phyloP scores from a whole-genome alignment of 1,140 invertebrate species.

The Hycleus cichorii region DNA sequence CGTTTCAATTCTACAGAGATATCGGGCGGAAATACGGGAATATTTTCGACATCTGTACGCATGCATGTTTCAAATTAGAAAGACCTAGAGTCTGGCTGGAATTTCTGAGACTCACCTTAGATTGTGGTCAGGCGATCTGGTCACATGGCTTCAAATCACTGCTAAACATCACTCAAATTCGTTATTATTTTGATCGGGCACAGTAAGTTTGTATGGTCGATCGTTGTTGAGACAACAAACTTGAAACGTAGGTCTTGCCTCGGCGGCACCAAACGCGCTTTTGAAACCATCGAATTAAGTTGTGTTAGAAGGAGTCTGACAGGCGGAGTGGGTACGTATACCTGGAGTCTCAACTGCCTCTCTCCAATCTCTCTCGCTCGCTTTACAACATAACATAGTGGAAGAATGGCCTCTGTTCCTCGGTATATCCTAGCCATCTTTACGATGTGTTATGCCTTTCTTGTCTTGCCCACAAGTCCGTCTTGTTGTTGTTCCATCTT shows the following conservation, averaged over 20 bases:
- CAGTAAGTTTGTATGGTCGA: neutral
- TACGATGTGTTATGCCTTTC: conserved; percentile 22
- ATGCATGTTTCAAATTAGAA: conserved; percentile 9
- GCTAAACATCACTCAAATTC: neutral
- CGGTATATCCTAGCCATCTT: conserved; percentile 9
- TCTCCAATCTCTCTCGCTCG: neutral
- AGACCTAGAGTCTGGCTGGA: neutral
- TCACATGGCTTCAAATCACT: conserved; percentile 7
- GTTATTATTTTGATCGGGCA: neutral
- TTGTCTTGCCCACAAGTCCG: conserved; percentile 10
- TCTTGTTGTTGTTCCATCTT: conserved; percentile 17
- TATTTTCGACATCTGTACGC: neutral
- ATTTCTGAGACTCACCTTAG: conserved; percentile 6
- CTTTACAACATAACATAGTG: neutral
- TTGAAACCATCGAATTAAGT: conserved; percentile 20
- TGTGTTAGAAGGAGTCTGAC: conserved; percentile 23
- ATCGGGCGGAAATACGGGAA: neutral
- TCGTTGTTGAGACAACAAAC: neutral
- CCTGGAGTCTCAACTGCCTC: conserved; percentile 9
- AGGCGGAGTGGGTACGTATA: conserved; percentile 16
- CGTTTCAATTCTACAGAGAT: no score
- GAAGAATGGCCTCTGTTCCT: conserved; percentile 2
- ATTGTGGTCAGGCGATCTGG: neutral
- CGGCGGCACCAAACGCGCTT: conserved; percentile 14
- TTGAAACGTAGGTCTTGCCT: conserved; percentile 9